These are phyloP conservation scores for Tympanuchus pallidicinctus DNA, from an alignment of 2,113 vertebrate species.

Conservation along the genomic window DNA sequence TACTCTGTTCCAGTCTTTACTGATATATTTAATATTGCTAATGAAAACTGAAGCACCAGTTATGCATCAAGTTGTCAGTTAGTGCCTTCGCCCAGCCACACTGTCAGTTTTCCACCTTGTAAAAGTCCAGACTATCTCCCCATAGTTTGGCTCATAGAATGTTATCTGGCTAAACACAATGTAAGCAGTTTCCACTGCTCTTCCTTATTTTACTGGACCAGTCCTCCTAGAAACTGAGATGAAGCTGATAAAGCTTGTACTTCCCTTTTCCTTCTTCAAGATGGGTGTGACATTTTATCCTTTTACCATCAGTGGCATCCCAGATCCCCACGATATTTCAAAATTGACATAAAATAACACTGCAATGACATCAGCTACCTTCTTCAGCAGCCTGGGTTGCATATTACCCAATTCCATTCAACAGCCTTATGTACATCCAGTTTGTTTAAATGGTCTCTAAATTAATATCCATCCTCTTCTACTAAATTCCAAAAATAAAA, in stretches of 20 bases:
- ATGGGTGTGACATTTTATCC: not conserved
- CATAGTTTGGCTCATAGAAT: not conserved
- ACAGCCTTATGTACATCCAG: not conserved
- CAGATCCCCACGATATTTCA: not conserved
- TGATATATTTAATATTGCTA: not conserved
- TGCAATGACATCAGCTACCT: not conserved
- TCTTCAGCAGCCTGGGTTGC: not conserved
- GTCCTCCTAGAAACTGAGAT: not conserved
- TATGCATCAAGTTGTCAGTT: not conserved
- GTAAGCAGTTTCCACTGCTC: not conserved
- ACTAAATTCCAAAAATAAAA: not conserved
- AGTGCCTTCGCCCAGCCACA: not conserved
- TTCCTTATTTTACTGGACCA: not conserved
- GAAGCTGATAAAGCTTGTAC: not conserved
- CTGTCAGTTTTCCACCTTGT: not conserved
- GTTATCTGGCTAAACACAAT: not conserved
- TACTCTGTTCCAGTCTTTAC: not conserved
- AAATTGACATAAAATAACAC: not conserved
- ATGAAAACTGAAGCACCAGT: not conserved
- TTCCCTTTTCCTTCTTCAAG: not conserved
- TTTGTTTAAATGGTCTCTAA: not conserved
- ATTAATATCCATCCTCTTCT: not conserved
- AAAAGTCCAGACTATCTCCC: not conserved
- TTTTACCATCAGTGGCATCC: not conserved
- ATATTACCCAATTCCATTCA: not conserved